phyloP scores from a whole-genome alignment of 2,113 vertebrate genomes.

The Porphyrio hochstetteri region DNA sequence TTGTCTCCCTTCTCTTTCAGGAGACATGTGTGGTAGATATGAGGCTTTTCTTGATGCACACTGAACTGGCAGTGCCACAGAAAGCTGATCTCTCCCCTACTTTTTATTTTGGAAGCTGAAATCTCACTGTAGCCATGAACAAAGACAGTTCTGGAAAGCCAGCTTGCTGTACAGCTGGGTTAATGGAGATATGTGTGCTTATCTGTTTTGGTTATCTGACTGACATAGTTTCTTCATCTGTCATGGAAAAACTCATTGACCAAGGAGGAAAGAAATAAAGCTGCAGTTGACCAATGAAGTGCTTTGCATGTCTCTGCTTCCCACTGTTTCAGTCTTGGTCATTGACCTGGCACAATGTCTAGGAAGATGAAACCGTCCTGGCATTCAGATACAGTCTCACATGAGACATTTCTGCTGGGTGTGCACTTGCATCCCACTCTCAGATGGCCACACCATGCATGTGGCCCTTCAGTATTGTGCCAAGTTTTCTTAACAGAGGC shows the following conservation, averaged over 20 bases:
- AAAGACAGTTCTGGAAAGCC: background rate
- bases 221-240: slow-evolving; percentile 4
- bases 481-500: background rate
- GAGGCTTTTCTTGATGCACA: background rate
- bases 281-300: background rate
- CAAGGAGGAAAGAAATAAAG: slow-evolving; percentile 47
- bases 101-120: background rate
- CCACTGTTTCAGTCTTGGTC: slow-evolving; percentile 10
- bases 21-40: slow-evolving; percentile 1
- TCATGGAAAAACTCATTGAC: slow-evolving; percentile 58
- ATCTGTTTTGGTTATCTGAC: slow-evolving; percentile 41
- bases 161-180: background rate
- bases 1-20: background rate
- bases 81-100: background rate
- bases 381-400: background rate
- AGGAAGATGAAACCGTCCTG: background rate
- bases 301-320: slow-evolving; percentile 22
- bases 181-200: background rate
- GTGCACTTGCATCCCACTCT: background rate
- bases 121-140: background rate
- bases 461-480: slow-evolving; percentile 9
- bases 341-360: background rate
- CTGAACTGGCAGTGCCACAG: background rate
- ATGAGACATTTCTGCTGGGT: background rate
- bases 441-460: background rate